Conservation (phyloP, 2,888 invertebrate species). For the Polylopha cassiicola region DNA sequence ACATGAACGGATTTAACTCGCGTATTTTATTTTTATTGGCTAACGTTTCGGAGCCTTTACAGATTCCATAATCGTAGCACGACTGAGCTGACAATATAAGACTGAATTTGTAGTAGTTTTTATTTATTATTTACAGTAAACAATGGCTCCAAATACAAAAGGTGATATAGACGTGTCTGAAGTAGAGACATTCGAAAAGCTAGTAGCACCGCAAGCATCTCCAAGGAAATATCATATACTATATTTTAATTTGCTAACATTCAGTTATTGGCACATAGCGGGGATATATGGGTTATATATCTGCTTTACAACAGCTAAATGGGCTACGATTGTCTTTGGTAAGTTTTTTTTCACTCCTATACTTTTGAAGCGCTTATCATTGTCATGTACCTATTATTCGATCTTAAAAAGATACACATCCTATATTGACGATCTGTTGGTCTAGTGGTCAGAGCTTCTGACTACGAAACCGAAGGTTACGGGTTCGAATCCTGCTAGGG, state of each 20-base stretch:
- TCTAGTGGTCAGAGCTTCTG: no score
- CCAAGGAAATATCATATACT: conserved; percentile 36
- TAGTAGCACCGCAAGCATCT: conserved; percentile 23
- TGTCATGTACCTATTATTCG: no score
- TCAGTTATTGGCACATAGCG: conserved; percentile 39
- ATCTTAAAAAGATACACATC: no score
- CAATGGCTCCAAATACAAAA: not conserved
- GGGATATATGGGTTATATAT: conserved; percentile 40
- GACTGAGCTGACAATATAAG: no score
- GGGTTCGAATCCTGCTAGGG: no score
- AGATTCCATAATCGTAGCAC: no score
- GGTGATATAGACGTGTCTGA: not conserved
- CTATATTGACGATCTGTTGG: no score
- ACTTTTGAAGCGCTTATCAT: not conserved
- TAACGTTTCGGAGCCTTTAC: no score
- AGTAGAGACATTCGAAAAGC: conserved; percentile 9
- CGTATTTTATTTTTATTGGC: no score
- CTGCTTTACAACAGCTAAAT: conserved; percentile 40
- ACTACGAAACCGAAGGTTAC: no score
- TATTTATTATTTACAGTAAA: not conserved
- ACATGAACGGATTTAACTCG: no score
- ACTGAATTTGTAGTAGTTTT: no score
- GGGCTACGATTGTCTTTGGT: conserved; percentile 36
- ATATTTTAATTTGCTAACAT: conserved; percentile 36
- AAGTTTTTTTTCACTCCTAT: conserved; percentile 26